Evolutionary conservation across 2,113 vertebrate genomes (phyloP), one percentile per base, ranked within the genome.

Genomic region (Oreochromis spilurus): DNA sequence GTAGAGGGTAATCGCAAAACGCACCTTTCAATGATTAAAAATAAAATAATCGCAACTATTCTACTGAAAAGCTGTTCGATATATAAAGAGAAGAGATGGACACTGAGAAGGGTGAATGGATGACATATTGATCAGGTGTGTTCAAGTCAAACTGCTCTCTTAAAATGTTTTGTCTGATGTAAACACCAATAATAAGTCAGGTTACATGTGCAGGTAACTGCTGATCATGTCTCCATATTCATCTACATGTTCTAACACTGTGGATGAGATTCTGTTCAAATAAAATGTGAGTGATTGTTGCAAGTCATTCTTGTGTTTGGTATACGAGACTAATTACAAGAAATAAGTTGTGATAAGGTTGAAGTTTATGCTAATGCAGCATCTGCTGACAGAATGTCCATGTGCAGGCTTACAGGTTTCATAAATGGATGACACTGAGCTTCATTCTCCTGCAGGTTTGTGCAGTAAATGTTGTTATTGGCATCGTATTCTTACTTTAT

Each of bases 401-500:
- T 34, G 72, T 77, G 24, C 26, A 52, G 26, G 45, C 17, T 77
- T 77, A 31, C 70, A 77, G 24, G 6, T 75, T 48, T 29, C 43
- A 75, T 75, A 31, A 75, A 75, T 75, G 6, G 43, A 19, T 75
- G 9, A 29, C 43, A 31, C 14, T 19, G 24, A 75, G 43, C 43
- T 19, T 58, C 38, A 43, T 38, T 12, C 11, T 57, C n/a, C 14
- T 26, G 31, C 6, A 54, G 62, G 5, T 50, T 45, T n/a, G 10
- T 54, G 53, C 62, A 84, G 55, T 38, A 14, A 79, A 36, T 26
- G 43, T 60, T 62, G 6, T 14, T 34, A 6, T 77, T 77, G 43
- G 6, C 17, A 31, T 77, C 1, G 45, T 48, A 62, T 17, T 36
- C 97, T 90, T 97, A 99, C 99, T 98, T 99, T 19, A 99, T 94